Percentiles rank a stretch among this genome's conserved stretches.
Conservation (phyloP, 2,888 invertebrate species). For the Axea sp. region DNA sequence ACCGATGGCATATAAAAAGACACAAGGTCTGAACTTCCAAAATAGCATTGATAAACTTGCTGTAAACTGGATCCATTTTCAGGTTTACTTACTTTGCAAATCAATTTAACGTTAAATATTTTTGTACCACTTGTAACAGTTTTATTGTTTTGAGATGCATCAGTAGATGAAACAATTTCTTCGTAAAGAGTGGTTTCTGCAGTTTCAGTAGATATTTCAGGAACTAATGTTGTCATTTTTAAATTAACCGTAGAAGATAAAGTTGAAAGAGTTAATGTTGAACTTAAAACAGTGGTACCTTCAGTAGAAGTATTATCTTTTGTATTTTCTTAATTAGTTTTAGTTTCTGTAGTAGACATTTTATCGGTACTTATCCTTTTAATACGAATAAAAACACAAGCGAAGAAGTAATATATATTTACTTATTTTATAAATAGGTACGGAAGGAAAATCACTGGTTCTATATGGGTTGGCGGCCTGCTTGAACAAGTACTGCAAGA, state of each 20-base stretch:
- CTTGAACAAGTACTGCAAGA: too few species aligned
- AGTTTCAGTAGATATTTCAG: slow-evolving; percentile 1
- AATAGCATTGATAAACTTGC: slow-evolving; percentile 47
- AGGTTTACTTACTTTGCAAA: slow-evolving; percentile 43
- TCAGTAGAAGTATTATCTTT: too few species aligned
- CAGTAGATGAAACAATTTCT: neutral
- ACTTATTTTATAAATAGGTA: too few species aligned
- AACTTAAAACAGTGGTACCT: too few species aligned
- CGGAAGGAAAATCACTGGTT: too few species aligned
- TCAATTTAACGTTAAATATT: slow-evolving; percentile 40
- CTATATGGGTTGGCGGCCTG: too few species aligned
- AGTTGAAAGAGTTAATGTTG: too few species aligned
- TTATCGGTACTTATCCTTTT: too few species aligned
- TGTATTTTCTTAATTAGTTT: too few species aligned
- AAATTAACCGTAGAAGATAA: neutral
- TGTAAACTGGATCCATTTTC: slow-evolving; percentile 16
- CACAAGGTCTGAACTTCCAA: slow-evolving; percentile 16
- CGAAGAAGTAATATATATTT: too few species aligned
- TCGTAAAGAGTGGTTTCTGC: neutral
- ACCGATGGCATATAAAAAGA: slow-evolving; percentile 49
- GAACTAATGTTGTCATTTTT: neutral
- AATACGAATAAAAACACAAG: too few species aligned
- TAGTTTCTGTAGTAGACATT: too few species aligned
- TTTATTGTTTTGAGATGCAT: neutral
- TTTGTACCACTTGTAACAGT: slow-evolving; percentile 1